Evolutionary conservation across 2,113 vertebrate species (phyloP), one percentile per base, ranked within the genome.

Genomic region (Tonatia bakeri): DNA sequence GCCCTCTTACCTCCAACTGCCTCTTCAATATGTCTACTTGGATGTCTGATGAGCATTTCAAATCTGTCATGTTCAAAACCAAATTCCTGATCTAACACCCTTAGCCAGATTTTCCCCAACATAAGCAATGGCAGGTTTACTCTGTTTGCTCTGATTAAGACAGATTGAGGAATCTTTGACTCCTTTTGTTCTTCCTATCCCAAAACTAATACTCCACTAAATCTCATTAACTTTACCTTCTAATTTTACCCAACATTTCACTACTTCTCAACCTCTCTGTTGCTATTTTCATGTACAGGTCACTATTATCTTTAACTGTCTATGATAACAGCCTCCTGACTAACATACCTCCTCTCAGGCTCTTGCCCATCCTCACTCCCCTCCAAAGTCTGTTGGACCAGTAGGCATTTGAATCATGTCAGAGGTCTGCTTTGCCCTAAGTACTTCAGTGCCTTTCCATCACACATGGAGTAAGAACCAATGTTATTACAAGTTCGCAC

Each of bases 341-440:
- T 28, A n/a, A n/a, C 67, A 36, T 3, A 33, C 10, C 13, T 77
- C 11, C 5, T 36, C 2, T 31, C 43, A 15, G 1, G 1, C 2
- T 70, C 13, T n/a, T 59, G 8, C 38, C 56, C 6, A 38, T 9
- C 20, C 9, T 12, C 3, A 50, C 11, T 50, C 14, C 2, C 24
- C 11, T 13, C 17, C 20, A 75, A 83, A 77, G 7, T 14, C 40
- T 85, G 7, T 79, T 28, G 61, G 20, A 89, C 31, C 5, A 95
- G 5, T 16, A 65, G 33, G 77, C 24, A 14, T 5, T 38, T 2
- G 15, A 84, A 81, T 59, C 14, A 24, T 16, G 70, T 33, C 33
- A 52, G n/a, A 79, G 2, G 3, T 83, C 10, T 84, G 9, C 31
- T 69, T 5, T 89, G 43, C 8, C 52, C 43, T 26, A 4, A 80